phyloP scores from a whole-genome alignment of 1,140 invertebrate species.

The Heterodera schachtii region DNA sequence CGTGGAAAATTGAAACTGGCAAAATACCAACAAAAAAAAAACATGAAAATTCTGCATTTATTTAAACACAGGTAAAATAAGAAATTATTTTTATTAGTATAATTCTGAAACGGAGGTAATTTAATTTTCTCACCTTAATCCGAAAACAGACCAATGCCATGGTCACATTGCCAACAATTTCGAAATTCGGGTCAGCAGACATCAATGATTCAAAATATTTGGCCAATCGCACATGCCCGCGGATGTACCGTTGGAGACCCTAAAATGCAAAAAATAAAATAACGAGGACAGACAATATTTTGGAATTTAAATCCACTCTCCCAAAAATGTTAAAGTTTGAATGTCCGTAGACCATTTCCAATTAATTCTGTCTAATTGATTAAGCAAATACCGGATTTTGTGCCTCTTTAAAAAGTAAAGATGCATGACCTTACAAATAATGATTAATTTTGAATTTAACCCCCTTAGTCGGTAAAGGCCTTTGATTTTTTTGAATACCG shows the following conservation, averaged over 20 bases:
- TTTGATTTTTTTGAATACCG: no score
- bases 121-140: constrained; percentile 69
- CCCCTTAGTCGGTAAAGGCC: no score
- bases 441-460: no score
- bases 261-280: background rate
- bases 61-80: no score
- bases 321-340: background rate
- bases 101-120: background rate
- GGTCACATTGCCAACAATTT: constrained; percentile 90
- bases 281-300: background rate
- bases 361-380: background rate
- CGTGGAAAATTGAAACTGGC: no score
- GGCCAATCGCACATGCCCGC: constrained; percentile 84
- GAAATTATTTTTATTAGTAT: constrained; percentile 68
- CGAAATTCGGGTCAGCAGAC: constrained; percentile 82
- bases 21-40: no score
- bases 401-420: no score
- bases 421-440: no score
- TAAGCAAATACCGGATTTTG: no score
- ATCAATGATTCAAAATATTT: constrained; percentile 88
- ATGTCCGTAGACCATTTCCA: background rate
- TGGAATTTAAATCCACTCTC: no score
- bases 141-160: constrained; percentile 88
- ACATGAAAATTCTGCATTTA: no score
- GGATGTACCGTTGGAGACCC: constrained; percentile 87